phyloP scores from a whole-genome alignment of 2,888 invertebrate species.

The Autographa gamma region DNA sequence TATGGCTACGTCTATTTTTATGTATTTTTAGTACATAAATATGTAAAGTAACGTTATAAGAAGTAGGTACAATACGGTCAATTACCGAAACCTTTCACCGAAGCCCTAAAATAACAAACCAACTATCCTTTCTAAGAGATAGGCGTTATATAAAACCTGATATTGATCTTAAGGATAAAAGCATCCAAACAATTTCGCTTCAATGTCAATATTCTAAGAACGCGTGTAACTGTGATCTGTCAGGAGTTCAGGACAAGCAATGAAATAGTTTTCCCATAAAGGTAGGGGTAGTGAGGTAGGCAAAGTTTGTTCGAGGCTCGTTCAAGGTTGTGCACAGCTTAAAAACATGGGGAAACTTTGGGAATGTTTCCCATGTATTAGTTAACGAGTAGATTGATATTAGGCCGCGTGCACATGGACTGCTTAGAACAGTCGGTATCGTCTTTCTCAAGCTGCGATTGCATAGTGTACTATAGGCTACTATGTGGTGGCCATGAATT shows the following conservation, averaged over 20 bases:
- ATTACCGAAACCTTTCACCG: background rate
- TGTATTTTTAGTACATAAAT: too few relatives aligned
- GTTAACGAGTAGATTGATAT: background rate
- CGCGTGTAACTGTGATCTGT: conserved; percentile 31
- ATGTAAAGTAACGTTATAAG: background rate
- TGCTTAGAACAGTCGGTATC: too few relatives aligned
- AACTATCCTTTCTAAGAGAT: background rate
- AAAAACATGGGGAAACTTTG: conserved; percentile 31
- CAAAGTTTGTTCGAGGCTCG: conserved; percentile 43
- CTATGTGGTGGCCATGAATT: too few relatives aligned
- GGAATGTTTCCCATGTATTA: conserved; percentile 1
- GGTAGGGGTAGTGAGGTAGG: conserved; percentile 30
- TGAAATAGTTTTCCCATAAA: conserved; percentile 55
- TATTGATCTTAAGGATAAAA: conserved; percentile 18
- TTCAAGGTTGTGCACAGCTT: conserved; percentile 42
- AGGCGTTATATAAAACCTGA: background rate
- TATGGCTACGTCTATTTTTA: too few relatives aligned
- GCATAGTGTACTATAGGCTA: background rate
- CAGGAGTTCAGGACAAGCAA: conserved; percentile 26
- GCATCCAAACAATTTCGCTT: conserved; percentile 11
- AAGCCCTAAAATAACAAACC: background rate
- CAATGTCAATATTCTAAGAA: conserved; percentile 20
- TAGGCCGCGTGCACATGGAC: too few relatives aligned
- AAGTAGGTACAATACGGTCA: background rate
- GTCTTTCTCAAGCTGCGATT: background rate